Evolutionary conservation across 2,888 invertebrate species (phyloP).

Genomic region (Arenicola marina): DNA sequence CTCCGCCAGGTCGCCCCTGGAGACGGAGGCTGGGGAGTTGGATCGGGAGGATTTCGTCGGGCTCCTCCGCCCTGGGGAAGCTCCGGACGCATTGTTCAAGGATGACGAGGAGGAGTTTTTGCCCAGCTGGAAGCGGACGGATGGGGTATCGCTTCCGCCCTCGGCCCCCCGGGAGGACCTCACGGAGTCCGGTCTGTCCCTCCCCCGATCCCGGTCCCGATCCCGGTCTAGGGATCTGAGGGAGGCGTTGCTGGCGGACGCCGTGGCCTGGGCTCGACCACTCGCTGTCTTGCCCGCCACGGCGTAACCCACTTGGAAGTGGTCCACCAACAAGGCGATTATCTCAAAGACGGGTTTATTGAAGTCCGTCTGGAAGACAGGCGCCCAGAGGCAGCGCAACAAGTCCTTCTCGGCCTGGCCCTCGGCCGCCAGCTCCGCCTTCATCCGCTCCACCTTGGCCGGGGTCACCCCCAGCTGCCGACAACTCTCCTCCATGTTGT

Average conservation of each 20-base stretch:
- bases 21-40: neutral
- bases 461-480: slow-evolving; percentile 40
- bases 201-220: neutral
- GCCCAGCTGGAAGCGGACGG: neutral
- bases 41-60: neutral
- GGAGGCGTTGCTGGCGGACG: slow-evolving; percentile 26
- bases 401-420: slow-evolving; percentile 51
- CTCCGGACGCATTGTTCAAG: slow-evolving; percentile 1
- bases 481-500: slow-evolving; percentile 45
- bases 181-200: neutral
- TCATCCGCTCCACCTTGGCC: slow-evolving; percentile 41
- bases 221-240: neutral
- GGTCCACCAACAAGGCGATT: slow-evolving; percentile 34
- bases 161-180: neutral
- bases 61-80: too few relatives aligned
- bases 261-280: neutral
- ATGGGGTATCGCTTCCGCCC: neutral
- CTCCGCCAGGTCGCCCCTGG: neutral
- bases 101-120: neutral
- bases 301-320: slow-evolving; percentile 50
- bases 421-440: slow-evolving; percentile 41
- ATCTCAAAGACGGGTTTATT: slow-evolving; percentile 35
- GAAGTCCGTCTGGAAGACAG: slow-evolving; percentile 41
- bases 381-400: slow-evolving; percentile 43
- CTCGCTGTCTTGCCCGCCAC: slow-evolving; percentile 15